Conservation (phyloP, 2,888 invertebrate genomes). For the Metallyticus violacea region DNA sequence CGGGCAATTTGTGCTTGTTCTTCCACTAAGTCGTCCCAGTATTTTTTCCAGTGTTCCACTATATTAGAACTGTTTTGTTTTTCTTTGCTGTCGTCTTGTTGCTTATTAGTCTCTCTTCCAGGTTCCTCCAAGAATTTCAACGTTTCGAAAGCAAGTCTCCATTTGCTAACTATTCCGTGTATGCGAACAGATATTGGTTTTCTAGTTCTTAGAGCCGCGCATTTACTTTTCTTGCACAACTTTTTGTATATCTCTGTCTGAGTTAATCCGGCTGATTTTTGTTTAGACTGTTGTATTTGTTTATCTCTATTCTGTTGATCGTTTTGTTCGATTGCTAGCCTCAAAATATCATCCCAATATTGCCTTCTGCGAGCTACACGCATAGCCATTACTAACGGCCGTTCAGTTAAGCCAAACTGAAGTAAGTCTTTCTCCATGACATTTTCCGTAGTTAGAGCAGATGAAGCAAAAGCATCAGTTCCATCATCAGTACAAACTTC, state of each 20-base stretch:
- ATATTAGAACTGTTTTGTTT: neutral
- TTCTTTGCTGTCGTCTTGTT: too few species aligned
- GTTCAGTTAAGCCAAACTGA: too few species aligned
- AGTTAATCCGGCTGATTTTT: neutral
- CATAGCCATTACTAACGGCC: neutral
- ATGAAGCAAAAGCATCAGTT: neutral
- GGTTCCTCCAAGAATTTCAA: neutral
- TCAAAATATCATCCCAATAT: slow-evolving; percentile 14
- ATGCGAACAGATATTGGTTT: neutral
- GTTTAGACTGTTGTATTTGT: too few species aligned
- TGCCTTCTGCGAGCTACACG: neutral
- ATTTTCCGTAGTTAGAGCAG: neutral
- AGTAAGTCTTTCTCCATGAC: neutral
- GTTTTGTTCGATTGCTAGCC: neutral
- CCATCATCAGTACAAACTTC: neutral
- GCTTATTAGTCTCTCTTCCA: neutral
- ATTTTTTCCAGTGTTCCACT: neutral
- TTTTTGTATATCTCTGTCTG: neutral
- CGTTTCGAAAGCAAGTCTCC: neutral
- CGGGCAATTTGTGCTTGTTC: neutral
- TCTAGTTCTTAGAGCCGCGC: neutral
- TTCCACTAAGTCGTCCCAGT: neutral
- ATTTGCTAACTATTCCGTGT: neutral
- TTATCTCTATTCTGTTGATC: neutral
- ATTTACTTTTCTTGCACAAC: neutral